Evolutionary conservation across 2,797 vertebrate genomes (phyloP), one percentile per base, ranked within the genome.

Genomic region (Gallinago stenura): DNA sequence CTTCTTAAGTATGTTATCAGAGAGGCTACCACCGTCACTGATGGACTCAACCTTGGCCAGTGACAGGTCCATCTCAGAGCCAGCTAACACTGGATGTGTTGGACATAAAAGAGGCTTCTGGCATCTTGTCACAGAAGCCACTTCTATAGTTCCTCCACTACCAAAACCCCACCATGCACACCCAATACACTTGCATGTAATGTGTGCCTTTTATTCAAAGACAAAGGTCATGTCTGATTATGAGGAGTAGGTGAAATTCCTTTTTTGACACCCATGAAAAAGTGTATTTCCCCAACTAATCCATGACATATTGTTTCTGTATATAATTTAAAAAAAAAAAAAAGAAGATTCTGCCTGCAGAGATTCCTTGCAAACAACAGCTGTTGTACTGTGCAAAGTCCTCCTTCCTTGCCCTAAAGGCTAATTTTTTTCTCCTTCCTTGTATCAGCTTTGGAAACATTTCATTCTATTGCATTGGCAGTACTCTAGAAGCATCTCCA

Each of bases 11-110:
- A 21, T 0, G 0, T 30, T 82, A 21, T 54, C 30, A 54, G 28
- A 46, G 10, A 25, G 0, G 0, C 6, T 39, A 21, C 11, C 41
- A 61, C 14, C 0, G 0, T 35, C 0, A 0, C 11, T 69, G 54
- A 33, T 7, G 9, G 24, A 10, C 15, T 66, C 3, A 1, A 5
- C 7, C 8, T 31, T 45, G 25, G 16, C 7, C 31, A 80, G 6
- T 1, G 0, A 7, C 0, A 2, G 2, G 7, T 51, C 22, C 1
- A 0, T 25, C 16, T 46, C 39, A 21, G 30, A 48, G 17, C 5
- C 1, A 0, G 7, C 4, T 48, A 25, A 3, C 8, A 16, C 1
- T 48, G 14, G 20, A 20, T 56, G 2, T 62, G 5, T 31, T 3
- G 5, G 33, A 48, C 16, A 41, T 5, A 3, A 30, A 4, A 19